These are phyloP conservation scores for Nothocercus julius DNA, from an alignment of 2,113 vertebrate species.

Conservation along the genomic window DNA sequence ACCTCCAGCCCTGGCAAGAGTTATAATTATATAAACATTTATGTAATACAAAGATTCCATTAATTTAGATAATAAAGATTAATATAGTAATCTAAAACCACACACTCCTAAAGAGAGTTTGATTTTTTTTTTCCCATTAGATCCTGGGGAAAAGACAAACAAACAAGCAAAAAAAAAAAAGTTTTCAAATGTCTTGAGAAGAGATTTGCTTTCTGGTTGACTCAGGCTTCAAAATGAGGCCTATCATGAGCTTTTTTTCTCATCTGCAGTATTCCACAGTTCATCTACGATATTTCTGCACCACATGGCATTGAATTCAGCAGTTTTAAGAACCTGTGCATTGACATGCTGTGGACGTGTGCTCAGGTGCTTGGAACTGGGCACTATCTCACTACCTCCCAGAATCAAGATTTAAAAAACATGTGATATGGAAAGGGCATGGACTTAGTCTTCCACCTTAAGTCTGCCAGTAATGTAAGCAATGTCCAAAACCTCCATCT, in stretches of 20 bases:
- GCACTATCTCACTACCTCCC: neutral
- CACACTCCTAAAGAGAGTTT: neutral
- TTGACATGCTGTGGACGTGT: neutral
- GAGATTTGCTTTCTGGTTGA: neutral
- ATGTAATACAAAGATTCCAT: constrained; percentile 50
- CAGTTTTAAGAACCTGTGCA: neutral
- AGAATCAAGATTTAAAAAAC: neutral
- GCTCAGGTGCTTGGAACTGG: neutral
- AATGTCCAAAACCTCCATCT: neutral
- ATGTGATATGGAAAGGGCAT: neutral
- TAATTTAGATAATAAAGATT: constrained; percentile 67
- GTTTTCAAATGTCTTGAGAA: neutral
- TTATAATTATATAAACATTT: constrained; percentile 43
- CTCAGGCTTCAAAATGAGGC: neutral
- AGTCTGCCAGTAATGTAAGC: neutral
- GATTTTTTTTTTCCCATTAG: neutral
- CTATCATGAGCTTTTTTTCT: neutral
- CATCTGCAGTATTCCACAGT: rapidly evolving
- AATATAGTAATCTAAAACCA: constrained; percentile 35
- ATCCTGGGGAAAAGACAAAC: neutral
- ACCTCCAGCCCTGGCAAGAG: constrained; percentile 63
- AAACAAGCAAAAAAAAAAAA: neutral
- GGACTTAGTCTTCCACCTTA: neutral
- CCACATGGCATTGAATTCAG: neutral
- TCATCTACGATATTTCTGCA: neutral